A percentile compares a stretch with the other conserved stretches of the same genome.
Conservation (phyloP, 2,113 vertebrate species). For the Hirundichthys speculiger region DNA sequence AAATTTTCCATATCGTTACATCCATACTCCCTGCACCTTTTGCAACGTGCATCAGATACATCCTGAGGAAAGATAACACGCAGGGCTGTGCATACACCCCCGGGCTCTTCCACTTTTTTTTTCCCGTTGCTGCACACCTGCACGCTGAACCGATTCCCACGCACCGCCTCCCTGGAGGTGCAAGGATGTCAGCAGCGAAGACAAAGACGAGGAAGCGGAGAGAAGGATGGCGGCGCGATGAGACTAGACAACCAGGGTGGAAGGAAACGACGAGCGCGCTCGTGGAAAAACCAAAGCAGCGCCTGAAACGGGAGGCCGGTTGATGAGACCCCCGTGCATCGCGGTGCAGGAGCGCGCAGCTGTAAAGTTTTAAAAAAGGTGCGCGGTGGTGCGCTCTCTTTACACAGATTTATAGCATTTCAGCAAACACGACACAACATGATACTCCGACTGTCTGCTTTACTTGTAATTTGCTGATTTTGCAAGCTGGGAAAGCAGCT, state of each 20-base stretch:
- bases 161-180: slow-evolving; percentile 13
- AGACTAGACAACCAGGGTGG: neutral
- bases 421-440: too few species aligned
- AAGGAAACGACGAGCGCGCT: neutral
- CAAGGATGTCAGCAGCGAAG: slow-evolving; percentile 15
- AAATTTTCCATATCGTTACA: too few species aligned
- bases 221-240: neutral
- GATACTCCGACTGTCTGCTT: too few species aligned
- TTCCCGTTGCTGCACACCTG: slow-evolving; percentile 51
- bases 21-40: too few species aligned
- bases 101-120: slow-evolving; percentile 12
- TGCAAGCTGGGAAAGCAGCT: too few species aligned
- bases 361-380: slow-evolving; percentile 17
- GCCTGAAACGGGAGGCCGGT: neutral
- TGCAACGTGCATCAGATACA: slow-evolving; percentile 25
- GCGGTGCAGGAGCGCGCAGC: slow-evolving; percentile 49
- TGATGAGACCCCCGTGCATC: slow-evolving; percentile 49
- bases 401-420: neutral
- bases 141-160: slow-evolving; percentile 71
- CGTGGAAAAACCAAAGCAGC: neutral
- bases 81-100: slow-evolving; percentile 18
- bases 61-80: slow-evolving; percentile 17
- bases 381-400: neutral
- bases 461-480: too few species aligned
- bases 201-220: slow-evolving; percentile 7